These are phyloP conservation scores for Drosophila robusta DNA, from an alignment of 2,888 invertebrate species.

Conservation along the genomic window DNA sequence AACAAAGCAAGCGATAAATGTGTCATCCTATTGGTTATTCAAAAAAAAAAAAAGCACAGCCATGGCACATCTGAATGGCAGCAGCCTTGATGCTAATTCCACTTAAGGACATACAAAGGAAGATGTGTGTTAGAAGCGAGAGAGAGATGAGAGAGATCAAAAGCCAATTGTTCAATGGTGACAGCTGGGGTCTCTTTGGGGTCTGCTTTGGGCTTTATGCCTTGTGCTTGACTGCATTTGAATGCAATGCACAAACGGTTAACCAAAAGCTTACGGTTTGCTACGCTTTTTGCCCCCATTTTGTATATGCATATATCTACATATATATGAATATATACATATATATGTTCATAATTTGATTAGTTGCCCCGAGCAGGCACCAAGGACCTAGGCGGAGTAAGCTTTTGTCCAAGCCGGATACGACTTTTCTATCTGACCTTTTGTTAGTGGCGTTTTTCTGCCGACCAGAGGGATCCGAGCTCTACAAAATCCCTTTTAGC, in stretches of 20 bases:
- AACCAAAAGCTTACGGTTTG: slow-evolving; percentile 15
- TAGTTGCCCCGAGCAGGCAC: slow-evolving; percentile 1
- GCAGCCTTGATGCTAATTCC: neutral
- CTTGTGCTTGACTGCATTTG: slow-evolving; percentile 24
- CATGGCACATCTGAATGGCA: neutral
- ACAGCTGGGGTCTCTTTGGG: slow-evolving; percentile 1
- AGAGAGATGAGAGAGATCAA: slow-evolving; percentile 6
- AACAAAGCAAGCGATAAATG: too few relatives aligned
- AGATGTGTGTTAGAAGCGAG: neutral
- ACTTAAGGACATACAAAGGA: slow-evolving; percentile 12
- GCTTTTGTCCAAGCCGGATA: neutral
- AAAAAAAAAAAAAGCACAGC: neutral
- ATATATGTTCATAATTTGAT: slow-evolving; percentile 26
- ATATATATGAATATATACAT: neutral
- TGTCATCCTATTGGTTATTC: too few relatives aligned
- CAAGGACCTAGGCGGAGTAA: neutral
- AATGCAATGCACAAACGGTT: slow-evolving; percentile 20
- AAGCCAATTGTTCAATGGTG: slow-evolving; percentile 13
- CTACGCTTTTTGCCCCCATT: slow-evolving; percentile 1
- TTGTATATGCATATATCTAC: neutral
- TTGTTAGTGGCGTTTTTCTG: slow-evolving; percentile 10
- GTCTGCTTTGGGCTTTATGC: slow-evolving; percentile 5
- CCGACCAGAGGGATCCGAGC: slow-evolving; percentile 1
- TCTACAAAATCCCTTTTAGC: neutral
- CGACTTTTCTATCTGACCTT: slow-evolving; percentile 1